Evolutionary conservation across 2,888 invertebrate genomes (phyloP).

Genomic region (Hyppa rectilinea): DNA sequence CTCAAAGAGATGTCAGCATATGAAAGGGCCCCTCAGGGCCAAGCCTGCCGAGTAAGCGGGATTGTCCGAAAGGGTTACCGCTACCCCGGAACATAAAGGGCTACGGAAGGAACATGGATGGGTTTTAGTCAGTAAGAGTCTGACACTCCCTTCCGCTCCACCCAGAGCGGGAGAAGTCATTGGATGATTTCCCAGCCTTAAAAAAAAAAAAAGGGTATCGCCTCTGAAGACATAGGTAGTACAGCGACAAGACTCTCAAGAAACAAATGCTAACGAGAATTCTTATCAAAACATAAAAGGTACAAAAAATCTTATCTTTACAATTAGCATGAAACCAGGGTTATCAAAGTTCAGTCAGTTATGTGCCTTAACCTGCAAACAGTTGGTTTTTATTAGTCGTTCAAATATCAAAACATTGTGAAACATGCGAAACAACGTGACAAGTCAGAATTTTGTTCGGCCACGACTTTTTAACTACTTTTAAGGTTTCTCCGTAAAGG

Average conservation of each 20-base stretch:
- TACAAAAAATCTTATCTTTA: constrained; percentile 25
- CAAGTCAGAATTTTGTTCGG: constrained; percentile 12
- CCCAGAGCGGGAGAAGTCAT: too few species aligned
- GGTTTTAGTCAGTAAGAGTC: too few species aligned
- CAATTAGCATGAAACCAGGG: constrained; percentile 21
- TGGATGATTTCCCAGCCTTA: too few species aligned
- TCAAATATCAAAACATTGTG: constrained; percentile 25
- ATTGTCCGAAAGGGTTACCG: too few species aligned
- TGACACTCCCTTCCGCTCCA: too few species aligned
- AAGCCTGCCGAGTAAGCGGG: too few species aligned
- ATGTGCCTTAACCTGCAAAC: background rate
- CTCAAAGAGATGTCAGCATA: too few species aligned
- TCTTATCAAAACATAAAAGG: background rate
- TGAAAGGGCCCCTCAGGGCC: too few species aligned
- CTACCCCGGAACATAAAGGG: too few species aligned
- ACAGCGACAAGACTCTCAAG: constrained; percentile 13
- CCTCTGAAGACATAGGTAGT: too few species aligned
- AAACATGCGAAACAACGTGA: constrained; percentile 29
- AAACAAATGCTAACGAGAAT: background rate
- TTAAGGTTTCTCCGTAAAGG: constrained; percentile 27
- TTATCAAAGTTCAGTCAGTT: constrained; percentile 18
- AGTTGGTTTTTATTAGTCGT: constrained; percentile 32
- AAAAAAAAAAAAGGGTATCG: too few species aligned
- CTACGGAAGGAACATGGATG: too few species aligned
- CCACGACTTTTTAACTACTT: constrained; percentile 16